Conservation (phyloP, 2,888 invertebrate genomes). For the Morpho helenor region DNA sequence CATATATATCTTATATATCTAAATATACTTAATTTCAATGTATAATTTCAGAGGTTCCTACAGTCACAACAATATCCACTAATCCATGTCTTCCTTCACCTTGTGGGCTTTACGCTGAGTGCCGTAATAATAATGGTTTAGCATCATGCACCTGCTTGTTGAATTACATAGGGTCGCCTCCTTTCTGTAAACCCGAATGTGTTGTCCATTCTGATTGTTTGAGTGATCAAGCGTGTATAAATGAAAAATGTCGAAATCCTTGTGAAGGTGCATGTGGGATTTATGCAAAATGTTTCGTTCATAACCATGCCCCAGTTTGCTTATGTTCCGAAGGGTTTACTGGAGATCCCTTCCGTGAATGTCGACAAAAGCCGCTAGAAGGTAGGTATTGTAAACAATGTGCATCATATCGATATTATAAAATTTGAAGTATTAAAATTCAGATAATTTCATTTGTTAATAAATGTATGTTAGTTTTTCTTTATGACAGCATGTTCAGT, state of each 20-base stretch:
- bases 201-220: slow-evolving; percentile 82
- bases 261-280: slow-evolving; percentile 84
- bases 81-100: slow-evolving; percentile 87
- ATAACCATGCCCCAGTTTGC: slow-evolving; percentile 86
- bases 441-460: too few species aligned
- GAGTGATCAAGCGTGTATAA: slow-evolving; percentile 81
- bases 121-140: slow-evolving; percentile 83
- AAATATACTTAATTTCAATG: not conserved
- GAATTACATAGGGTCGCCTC: slow-evolving; percentile 82
- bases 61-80: slow-evolving; percentile 52
- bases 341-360: slow-evolving; percentile 86
- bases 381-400: slow-evolving; percentile 37
- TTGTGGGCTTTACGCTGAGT: slow-evolving; percentile 86
- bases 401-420: too few species aligned
- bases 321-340: slow-evolving; percentile 82
- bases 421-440: too few species aligned
- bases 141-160: slow-evolving; percentile 85
- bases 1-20: not conserved
- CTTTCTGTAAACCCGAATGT: slow-evolving; percentile 82
- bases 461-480: too few species aligned
- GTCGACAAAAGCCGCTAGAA: slow-evolving; percentile 73
- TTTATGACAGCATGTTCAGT: too few species aligned
- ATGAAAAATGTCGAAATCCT: slow-evolving; percentile 84
- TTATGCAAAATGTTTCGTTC: slow-evolving; percentile 83
- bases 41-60: slow-evolving; percentile 46